phyloP scores from a whole-genome alignment of 2,888 invertebrate species.

The Drosophila merina region DNA sequence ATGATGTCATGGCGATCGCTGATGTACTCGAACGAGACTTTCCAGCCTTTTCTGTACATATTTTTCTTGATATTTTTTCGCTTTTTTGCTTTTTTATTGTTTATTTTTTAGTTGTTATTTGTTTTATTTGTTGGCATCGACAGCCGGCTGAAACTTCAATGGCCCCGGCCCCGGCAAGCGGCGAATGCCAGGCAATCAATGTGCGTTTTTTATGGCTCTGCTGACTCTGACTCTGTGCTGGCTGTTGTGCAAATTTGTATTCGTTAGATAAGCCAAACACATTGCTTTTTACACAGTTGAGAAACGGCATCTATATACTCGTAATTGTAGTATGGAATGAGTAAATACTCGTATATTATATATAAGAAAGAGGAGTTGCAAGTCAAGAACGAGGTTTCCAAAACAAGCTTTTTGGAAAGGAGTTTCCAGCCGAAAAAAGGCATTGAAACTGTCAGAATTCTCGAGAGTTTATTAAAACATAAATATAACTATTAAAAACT shows the following conservation, averaged over 20 bases:
- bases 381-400: background rate
- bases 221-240: too few relatives aligned
- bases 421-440: background rate
- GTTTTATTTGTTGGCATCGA: conserved; percentile 16
- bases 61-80: background rate
- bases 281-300: conserved; percentile 6
- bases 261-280: conserved; percentile 38
- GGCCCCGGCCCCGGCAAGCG: background rate
- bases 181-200: conserved; percentile 17
- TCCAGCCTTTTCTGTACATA: conserved; percentile 19
- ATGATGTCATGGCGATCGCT: conserved; percentile 26
- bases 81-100: background rate
- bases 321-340: too few relatives aligned
- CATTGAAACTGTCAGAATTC: too few relatives aligned
- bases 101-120: conserved; percentile 9
- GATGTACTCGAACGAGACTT: conserved; percentile 1
- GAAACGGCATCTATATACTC: too few relatives aligned
- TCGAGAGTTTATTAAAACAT: too few relatives aligned
- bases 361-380: background rate
- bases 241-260: conserved; percentile 28
- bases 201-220: conserved; percentile 29
- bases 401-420: background rate
- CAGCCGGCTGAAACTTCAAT: conserved; percentile 36
- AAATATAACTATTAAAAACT: too few relatives aligned
- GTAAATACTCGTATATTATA: too few relatives aligned